Evolutionary conservation across 2,888 invertebrate species (phyloP).

Genomic region (Dinocampus coccinellae): DNA sequence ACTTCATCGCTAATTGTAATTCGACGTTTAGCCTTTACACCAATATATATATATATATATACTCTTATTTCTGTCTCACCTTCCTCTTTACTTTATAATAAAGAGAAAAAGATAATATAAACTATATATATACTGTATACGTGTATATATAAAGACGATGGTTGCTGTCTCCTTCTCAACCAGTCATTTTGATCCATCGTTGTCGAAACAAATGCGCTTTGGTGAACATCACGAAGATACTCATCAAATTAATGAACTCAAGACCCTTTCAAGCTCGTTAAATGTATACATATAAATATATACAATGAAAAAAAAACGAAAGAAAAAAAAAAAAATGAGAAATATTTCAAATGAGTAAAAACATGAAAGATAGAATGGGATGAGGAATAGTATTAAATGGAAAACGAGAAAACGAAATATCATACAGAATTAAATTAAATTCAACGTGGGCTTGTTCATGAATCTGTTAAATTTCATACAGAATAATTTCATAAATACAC

Average conservation of each 20-base stretch:
- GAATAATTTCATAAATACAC: neutral
- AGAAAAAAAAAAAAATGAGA: neutral
- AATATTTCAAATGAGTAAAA: neutral
- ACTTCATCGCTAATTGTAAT: conserved; percentile 65
- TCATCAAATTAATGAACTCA: conserved; percentile 63
- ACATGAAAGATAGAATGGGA: neutral
- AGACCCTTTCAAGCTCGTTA: conserved; percentile 50
- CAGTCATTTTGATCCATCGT: conserved; percentile 59
- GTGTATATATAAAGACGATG: neutral
- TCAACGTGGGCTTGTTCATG: neutral
- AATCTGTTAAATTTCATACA: neutral
- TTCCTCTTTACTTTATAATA: neutral
- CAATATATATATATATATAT: conserved; percentile 28
- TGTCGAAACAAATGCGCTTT: conserved; percentile 53
- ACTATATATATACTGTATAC: neutral
- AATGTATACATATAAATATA: neutral
- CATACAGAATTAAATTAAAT: neutral
- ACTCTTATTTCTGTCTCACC: neutral
- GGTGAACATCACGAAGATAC: conserved; percentile 47
- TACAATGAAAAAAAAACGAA: neutral
- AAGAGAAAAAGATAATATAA: neutral
- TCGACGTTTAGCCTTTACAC: conserved; percentile 56
- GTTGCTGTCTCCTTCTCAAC: conserved; percentile 18
- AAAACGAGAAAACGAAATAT: neutral
- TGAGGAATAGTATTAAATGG: neutral